Base-by-base conservation (phyloP, 2,888 invertebrate species). In the Epistrophe eligans region DNA sequence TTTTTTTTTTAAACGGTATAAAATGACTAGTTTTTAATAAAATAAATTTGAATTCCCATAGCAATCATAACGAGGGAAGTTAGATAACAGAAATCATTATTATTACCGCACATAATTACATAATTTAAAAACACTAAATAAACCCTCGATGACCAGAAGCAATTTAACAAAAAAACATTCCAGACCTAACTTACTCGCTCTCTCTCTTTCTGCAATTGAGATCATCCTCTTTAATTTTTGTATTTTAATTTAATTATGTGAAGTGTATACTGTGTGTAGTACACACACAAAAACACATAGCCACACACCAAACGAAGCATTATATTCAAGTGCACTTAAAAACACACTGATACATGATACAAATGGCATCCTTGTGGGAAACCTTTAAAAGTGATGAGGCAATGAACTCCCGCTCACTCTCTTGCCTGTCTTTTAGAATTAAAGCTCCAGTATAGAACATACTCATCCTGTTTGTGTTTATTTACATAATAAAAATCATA, bases 291-390 rank as follows among this genome's bases (percentile, higher is more conserved):
- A 24, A 24, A 24, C 24, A 48, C 32, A 48, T n/a, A 66, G 24
- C 48, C 66, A 48, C 35, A 17, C 11, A 40, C 48, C 10, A 17
- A 15, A 40, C 28, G 45, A 24, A 50, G 32, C 24, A 57, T 62
- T 43, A 40, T 17, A 60, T 60, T 52, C 48, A 77, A 70, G 60
- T 70, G 70, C 64, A 72, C 72, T 55, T 55, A 70, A 70, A 55
- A 40, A 40, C 70, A 70, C 38, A 70, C 67, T 70, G 70, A 70
- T 70, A 70, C 55, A 70, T 72, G 55, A 66, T 48, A 64, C 40
- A 57, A 60, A 67, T 67, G 60, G 67, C 57, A 70, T 72, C 62
- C 52, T 60, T 77, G 58, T 28, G 48, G 57, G 50, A 55, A 72
- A 32, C 62, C 52, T 70, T 77, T 57, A 13, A 60, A 58, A 48